These are phyloP conservation scores for Tokudaia tokunoshimensis DNA, from an alignment of 2,797 vertebrate genomes.

Conservation along the genomic window DNA sequence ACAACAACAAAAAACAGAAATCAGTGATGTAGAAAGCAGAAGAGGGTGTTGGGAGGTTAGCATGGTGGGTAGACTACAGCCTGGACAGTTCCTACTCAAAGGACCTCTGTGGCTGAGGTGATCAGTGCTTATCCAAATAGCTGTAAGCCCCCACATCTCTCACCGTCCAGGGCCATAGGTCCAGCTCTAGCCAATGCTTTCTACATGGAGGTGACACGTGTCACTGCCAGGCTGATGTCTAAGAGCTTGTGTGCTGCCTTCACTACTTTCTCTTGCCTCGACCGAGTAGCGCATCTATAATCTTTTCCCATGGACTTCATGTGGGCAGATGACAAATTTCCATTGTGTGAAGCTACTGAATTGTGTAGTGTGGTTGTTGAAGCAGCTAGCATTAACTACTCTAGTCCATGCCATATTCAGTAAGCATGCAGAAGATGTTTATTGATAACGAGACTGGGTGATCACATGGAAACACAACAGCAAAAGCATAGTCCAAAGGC, in stretches of 20 bases:
- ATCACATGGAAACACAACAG: neutral
- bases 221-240: neutral
- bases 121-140: neutral
- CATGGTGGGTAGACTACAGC: neutral
- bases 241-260: neutral
- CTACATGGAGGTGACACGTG: neutral
- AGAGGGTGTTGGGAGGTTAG: too few species aligned
- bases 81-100: neutral
- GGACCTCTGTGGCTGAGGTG: neutral
- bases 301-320: neutral
- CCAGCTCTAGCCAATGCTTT: neutral
- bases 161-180: neutral
- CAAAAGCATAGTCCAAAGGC: neutral
- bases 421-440: neutral
- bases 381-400: neutral
- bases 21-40: neutral
- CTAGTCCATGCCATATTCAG: neutral
- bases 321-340: neutral
- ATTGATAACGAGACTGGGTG: neutral
- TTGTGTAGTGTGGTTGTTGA: neutral
- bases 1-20: neutral
- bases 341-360: neutral
- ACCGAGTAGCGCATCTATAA: neutral
- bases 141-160: neutral
- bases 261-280: neutral